Evolutionary conservation across 2,113 vertebrate genomes (phyloP), one percentile per base, ranked within the genome.

Genomic region (Catagonus wagneri): DNA sequence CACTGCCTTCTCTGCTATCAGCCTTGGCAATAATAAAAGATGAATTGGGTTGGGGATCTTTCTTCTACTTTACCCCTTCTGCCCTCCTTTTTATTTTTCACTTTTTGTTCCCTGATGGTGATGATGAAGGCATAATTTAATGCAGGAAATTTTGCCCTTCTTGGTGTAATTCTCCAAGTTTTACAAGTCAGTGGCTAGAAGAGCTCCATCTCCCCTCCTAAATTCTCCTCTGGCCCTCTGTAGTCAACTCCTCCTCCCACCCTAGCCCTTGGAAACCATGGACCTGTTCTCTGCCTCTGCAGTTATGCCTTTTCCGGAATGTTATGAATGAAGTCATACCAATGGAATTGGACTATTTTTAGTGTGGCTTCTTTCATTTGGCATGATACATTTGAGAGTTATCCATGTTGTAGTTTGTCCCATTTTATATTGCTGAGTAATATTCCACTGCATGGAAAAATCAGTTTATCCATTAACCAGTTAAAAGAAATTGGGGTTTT

Each of bases 241-340:
- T 29, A 3, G 13, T 65, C 20, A 88, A 15, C 1, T 27, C 9
- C 54, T 65, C 13, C 50, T 93, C 44, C 34, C 1, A 25, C 0
- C 4, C 20, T 25, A 71, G 8, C 5, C 66, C 2, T 9, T 52
- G 27, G 61, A 66, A 75, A 52, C 6, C 50, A 65, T 0, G 4
- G n/a, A 74, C n/a, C 12, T 34, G 50, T 52, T 78, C 95, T 78
- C 44, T 83, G 16, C 22, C 11, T 74, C 10, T 36, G 65, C 17
- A 13, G n/a, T 56, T 80, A 76, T 71, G 19, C 39, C 22, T 93
- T 92, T 96, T 92, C 36, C 17, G 72, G n/a, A 85, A 66, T 75
- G 32, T 69, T 39, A 0, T 3, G 68, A 85, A 32, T 60, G 29
- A 56, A 69, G n/a, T 50, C 6, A 36, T 27, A 36, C 15, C 69